A percentile compares a stretch with the other conserved stretches of the same genome.
phyloP scores from a whole-genome alignment of 2,113 vertebrate genomes.

The Atherinomorus stipes region DNA sequence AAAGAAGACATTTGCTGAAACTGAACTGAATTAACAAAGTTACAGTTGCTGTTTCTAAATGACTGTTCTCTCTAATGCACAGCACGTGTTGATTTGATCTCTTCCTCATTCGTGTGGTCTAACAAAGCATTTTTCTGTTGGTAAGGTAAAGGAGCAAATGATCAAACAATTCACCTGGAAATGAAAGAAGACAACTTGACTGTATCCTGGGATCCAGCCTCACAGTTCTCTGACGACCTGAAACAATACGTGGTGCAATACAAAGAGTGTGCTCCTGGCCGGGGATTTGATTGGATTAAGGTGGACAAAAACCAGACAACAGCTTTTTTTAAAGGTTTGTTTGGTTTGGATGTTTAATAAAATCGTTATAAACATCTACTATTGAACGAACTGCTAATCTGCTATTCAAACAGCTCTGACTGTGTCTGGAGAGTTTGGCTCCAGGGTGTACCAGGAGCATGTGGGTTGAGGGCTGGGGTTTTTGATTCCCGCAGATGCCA shows the following conservation, averaged over 20 bases:
- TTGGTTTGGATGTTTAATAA: neutral
- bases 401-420: no score
- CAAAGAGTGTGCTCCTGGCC: conserved; percentile 40
- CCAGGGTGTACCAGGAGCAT: no score
- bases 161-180: neutral
- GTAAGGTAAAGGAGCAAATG: conserved; percentile 27
- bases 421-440: no score
- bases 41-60: neutral
- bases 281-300: conserved; percentile 77
- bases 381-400: no score
- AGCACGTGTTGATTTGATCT: neutral
- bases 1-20: neutral
- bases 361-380: no score
- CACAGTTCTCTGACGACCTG: conserved; percentile 14
- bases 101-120: neutral
- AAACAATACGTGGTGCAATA: conserved; percentile 78
- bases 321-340: conserved; percentile 69
- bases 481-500: no score
- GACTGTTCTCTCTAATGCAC: neutral
- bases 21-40: neutral
- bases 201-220: conserved; percentile 65
- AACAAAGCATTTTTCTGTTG: conserved; percentile 15
- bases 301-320: conserved; percentile 45
- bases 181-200: conserved; percentile 53
- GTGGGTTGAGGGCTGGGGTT: no score